These are phyloP conservation scores for Hermaeophaga mercurialis DNA, from an alignment of 2,888 invertebrate genomes.

Conservation along the genomic window DNA sequence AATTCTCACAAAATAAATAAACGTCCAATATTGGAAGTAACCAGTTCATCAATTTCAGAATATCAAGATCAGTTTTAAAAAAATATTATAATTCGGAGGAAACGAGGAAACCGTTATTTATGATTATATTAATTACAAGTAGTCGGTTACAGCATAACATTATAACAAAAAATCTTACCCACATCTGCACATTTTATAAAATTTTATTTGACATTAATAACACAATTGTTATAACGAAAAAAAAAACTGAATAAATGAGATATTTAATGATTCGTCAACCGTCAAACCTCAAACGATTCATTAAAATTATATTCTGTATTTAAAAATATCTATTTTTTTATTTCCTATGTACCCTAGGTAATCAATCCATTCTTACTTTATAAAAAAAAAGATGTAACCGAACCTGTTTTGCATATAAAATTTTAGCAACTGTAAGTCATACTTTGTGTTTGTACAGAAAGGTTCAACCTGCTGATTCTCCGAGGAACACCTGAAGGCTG, in stretches of 20 bases:
- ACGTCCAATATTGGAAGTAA: too few species aligned
- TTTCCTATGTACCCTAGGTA: conserved; percentile 11
- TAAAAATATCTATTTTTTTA: conserved; percentile 17
- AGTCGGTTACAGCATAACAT: too few species aligned
- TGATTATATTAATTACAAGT: too few species aligned
- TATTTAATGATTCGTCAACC: conserved; percentile 27
- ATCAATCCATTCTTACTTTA: conserved; percentile 17
- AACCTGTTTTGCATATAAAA: conserved; percentile 34
- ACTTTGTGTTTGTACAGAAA: conserved; percentile 30
- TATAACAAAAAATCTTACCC: conserved; percentile 12
- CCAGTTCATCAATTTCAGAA: too few species aligned
- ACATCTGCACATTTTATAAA: conserved; percentile 26
- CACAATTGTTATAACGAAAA: conserved; percentile 22
- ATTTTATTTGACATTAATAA: conserved; percentile 22
- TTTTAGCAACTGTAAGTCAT: conserved; percentile 28
- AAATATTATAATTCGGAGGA: too few species aligned
- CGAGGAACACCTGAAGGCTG: conserved; percentile 33
- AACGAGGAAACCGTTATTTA: too few species aligned
- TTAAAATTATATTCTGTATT: conserved; percentile 28
- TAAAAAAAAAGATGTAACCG: conserved; percentile 27
- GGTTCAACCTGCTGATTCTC: conserved; percentile 29
- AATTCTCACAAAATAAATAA: too few species aligned
- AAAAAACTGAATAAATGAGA: conserved; percentile 18
- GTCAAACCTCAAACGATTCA: conserved; percentile 33
- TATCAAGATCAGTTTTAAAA: too few species aligned